Evolutionary conservation across 23 tunicate species (phyloP).

Genomic region (Oikopleura vanhoeffeni): DNA sequence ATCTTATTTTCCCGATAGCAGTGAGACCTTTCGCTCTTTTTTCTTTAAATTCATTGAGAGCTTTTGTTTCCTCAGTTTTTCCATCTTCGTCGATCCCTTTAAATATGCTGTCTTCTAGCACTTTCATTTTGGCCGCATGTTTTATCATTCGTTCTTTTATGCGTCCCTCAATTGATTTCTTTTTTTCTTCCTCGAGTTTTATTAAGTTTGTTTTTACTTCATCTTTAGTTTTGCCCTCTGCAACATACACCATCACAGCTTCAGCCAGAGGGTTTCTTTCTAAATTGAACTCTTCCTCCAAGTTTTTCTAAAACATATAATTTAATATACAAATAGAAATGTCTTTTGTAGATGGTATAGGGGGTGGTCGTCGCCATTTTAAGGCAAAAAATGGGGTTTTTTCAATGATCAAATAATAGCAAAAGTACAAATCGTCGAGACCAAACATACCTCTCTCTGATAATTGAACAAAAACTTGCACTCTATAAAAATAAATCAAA

Average conservation of each 20-base stretch:
- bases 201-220: not conserved
- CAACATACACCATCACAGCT: not conserved
- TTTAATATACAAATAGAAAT: too few species aligned
- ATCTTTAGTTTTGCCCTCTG: not conserved
- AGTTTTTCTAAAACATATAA: not conserved
- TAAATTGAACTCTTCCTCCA: not conserved
- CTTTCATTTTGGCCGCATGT: not conserved
- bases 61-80: not conserved
- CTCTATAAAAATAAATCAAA: too few species aligned
- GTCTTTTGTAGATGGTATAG: too few species aligned
- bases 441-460: too few species aligned
- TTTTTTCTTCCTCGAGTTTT: not conserved
- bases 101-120: not conserved
- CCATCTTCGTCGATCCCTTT: not conserved
- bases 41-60: not conserved
- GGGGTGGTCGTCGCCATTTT: too few species aligned
- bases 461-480: too few species aligned
- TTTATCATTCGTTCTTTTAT: not conserved
- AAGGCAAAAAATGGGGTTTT: too few species aligned
- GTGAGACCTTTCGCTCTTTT: not conserved
- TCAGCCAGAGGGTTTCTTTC: not conserved
- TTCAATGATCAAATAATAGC: too few species aligned
- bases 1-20: not conserved
- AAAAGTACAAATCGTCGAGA: too few species aligned
- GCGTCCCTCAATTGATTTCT: not conserved